These are phyloP conservation scores for Gryllus longicercus DNA, from an alignment of 2,888 invertebrate species.

Conservation along the genomic window DNA sequence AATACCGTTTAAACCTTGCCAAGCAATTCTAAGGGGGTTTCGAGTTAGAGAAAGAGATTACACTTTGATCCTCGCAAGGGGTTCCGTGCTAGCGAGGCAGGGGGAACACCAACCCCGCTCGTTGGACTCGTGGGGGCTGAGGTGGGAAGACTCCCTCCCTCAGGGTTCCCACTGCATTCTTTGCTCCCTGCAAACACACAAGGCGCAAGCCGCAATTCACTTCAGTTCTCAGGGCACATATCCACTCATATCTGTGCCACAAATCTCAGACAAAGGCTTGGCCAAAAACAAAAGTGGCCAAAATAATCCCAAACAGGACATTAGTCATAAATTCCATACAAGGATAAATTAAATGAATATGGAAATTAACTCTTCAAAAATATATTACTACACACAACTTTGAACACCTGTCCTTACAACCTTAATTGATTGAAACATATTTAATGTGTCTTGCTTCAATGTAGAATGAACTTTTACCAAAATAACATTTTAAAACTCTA, in stretches of 20 bases:
- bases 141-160: conserved; percentile 64
- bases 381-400: too few relatives aligned
- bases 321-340: too few relatives aligned
- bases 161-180: conserved; percentile 61
- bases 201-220: conserved; percentile 30
- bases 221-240: background rate
- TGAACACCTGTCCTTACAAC: too few relatives aligned
- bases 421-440: too few relatives aligned
- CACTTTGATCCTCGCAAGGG: conserved; percentile 80
- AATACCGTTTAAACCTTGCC: too few relatives aligned
- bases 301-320: too few relatives aligned
- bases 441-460: too few relatives aligned
- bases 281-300: too few relatives aligned
- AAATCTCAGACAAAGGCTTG: conserved; percentile 41
- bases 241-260: conserved; percentile 28
- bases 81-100: conserved; percentile 60
- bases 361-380: too few relatives aligned
- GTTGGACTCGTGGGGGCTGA: conserved; percentile 48
- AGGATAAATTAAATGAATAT: too few relatives aligned
- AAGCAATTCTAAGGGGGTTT: background rate
- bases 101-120: conserved; percentile 37
- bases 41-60: conserved; percentile 50
- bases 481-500: too few relatives aligned
- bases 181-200: conserved; percentile 57
- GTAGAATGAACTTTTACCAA: too few relatives aligned